Evolutionary conservation across 2,113 vertebrate genomes (phyloP).

Genomic region (Charadrius vociferus): DNA sequence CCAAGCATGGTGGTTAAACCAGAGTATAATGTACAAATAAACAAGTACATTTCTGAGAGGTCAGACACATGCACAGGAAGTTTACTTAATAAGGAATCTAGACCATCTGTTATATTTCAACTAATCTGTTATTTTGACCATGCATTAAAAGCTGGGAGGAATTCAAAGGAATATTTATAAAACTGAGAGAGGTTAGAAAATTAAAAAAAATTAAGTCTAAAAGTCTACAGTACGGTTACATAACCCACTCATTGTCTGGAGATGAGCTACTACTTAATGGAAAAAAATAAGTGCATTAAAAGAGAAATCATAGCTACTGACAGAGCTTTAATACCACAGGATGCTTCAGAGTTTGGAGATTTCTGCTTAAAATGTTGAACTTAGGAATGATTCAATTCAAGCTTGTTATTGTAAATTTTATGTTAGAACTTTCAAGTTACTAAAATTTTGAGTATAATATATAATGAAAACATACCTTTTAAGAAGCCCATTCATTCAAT

Average conservation of each 20-base stretch:
- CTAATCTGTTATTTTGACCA: neutral
- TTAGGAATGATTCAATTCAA: neutral
- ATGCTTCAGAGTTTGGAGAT: neutral
- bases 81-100: slow-evolving; percentile 11
- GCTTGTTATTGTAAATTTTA: neutral
- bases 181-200: neutral
- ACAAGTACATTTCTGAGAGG: slow-evolving; percentile 15
- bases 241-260: neutral
- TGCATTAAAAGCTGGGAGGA: neutral
- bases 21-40: slow-evolving; percentile 6
- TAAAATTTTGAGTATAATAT: neutral
- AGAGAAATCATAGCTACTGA: neutral
- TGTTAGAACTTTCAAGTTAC: neutral
- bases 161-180: slow-evolving; percentile 15
- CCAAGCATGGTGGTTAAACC: neutral
- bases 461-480: neutral
- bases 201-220: neutral
- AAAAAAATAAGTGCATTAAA: neutral
- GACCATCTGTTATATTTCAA: slow-evolving; percentile 11
- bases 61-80: neutral
- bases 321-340: neutral
- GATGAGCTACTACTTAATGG: neutral
- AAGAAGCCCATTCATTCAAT: neutral
- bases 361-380: neutral
- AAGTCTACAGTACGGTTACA: neutral